Evolutionary conservation across 2,888 invertebrate species (phyloP), one percentile per base, ranked within the genome.

Genomic region (Ichneumoninae sp.): DNA sequence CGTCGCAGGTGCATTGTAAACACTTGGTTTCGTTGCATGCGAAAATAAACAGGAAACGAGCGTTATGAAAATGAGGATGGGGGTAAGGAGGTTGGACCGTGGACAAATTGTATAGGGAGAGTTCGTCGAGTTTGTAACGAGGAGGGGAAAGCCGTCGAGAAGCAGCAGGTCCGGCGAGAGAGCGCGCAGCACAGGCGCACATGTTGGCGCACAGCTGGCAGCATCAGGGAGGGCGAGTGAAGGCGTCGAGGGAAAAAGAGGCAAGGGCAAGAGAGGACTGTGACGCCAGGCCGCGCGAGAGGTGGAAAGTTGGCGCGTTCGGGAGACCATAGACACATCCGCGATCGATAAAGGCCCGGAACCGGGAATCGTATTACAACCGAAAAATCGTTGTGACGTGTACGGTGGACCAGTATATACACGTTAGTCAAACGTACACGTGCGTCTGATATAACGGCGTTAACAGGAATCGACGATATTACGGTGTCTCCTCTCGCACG

Each of bases 241-340:
- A 44, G 52, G 65, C 47, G 30, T 57, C 70, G 52, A 19, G 69
- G 57, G 65, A 68, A 26, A 60, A 80, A 71, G 72, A 52, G 50
- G 50, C 40, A 71, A 71, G 80, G 40, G 57, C 72, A 52, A 69
- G 75, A 76, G 52, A 62, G 57, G 69, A 52, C 30, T 44, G 44
- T 52, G 30, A 78, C 60, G 60, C 57, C 77, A 57, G 74, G 62
- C 52, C 22, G 60, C 62, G 94, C 94, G 36, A 40, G 86, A 86
- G 88, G 93, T 94, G 78, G 85, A 94, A 66, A 86, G 82, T 75
- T 82, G 80, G 82, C 79, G 82, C 71, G 79, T 83, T 80, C 81
- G 79, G 69, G 81, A 72, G 69, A 71, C 66, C 60, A 30, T 30
- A 80, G 70, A 54, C 33, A 83, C 81, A 75, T 71, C 66, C 82